Evolutionary conservation across 2,113 vertebrate species (phyloP).

Genomic region (Alexandromys fortis): DNA sequence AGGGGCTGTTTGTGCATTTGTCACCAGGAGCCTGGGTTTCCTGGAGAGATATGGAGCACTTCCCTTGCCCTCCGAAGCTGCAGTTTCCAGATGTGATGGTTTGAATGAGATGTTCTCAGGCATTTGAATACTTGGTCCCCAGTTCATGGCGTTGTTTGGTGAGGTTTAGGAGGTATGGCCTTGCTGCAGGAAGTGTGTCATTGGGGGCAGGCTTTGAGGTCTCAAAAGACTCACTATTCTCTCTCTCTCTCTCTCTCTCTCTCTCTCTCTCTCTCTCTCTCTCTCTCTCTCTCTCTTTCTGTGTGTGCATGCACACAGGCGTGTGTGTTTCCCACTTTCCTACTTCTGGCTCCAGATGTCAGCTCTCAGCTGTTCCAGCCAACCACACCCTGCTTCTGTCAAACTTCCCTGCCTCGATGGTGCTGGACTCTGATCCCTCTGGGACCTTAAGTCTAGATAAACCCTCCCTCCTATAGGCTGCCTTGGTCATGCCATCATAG

Average conservation of each 20-base stretch:
- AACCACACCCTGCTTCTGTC: accelerated
- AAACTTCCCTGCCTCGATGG: background rate
- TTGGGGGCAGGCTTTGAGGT: background rate
- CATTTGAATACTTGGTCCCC: no score
- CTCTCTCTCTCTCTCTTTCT: no score
- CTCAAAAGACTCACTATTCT: background rate
- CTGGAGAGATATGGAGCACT: background rate
- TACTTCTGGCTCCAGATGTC: background rate
- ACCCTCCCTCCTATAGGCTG: no score
- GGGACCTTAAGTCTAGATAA: background rate
- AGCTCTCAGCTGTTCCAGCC: background rate
- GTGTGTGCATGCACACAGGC: background rate
- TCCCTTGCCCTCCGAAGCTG: accelerated
- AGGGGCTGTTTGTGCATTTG: background rate
- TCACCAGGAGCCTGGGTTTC: background rate
- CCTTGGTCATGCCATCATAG: background rate
- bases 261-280: no score
- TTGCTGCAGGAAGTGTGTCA: background rate
- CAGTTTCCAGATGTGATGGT: accelerated
- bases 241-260: background rate
- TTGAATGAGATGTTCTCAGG: background rate
- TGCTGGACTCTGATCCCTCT: no score
- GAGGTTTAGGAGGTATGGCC: background rate
- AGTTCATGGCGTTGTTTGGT: background rate
- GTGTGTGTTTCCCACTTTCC: background rate